A percentile compares a stretch with the other conserved stretches of the same genome.
phyloP scores from a whole-genome alignment of 1,140 invertebrate genomes.

The Bilobella aurantiaca region DNA sequence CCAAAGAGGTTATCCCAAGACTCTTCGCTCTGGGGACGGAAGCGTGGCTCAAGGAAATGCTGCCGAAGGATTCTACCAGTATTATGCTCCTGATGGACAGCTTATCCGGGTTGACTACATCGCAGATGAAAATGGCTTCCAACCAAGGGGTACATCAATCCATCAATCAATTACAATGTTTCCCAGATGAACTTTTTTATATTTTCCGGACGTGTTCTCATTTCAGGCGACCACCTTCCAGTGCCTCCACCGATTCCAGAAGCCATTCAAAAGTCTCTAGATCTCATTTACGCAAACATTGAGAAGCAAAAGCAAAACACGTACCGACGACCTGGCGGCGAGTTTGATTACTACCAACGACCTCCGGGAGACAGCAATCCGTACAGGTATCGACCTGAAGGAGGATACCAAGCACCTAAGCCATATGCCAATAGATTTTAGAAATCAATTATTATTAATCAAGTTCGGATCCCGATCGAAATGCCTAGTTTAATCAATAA shows the following conservation, averaged over 20 bases:
- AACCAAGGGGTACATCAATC: not conserved
- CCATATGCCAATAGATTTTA: too few relatives aligned
- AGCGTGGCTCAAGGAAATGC: not conserved
- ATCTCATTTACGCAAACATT: conserved; percentile 40
- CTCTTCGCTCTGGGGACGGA: too few relatives aligned
- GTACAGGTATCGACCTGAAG: not conserved
- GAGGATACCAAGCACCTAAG: not conserved
- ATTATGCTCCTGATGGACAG: conserved; percentile 4
- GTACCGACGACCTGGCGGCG: not conserved
- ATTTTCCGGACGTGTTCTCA: too few relatives aligned
- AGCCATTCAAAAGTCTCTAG: conserved; percentile 43
- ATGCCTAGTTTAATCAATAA: too few relatives aligned
- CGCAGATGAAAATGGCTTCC: conserved; percentile 51
- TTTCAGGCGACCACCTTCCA: conserved; percentile 37
- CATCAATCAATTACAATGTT: not conserved
- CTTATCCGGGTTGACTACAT: conserved; percentile 39
- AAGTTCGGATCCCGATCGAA: too few relatives aligned
- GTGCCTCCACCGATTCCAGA: conserved; percentile 61
- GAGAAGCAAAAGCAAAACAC: not conserved
- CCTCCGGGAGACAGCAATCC: not conserved
- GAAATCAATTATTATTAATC: too few relatives aligned
- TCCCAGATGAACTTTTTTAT: not conserved
- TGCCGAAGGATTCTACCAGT: conserved; percentile 5
- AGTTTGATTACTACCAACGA: not conserved
- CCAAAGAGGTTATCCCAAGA: not conserved